Evolutionary conservation across 2,888 invertebrate genomes (phyloP), one percentile per base, ranked within the genome.

Genomic region (Drosophila nr. fundita): DNA sequence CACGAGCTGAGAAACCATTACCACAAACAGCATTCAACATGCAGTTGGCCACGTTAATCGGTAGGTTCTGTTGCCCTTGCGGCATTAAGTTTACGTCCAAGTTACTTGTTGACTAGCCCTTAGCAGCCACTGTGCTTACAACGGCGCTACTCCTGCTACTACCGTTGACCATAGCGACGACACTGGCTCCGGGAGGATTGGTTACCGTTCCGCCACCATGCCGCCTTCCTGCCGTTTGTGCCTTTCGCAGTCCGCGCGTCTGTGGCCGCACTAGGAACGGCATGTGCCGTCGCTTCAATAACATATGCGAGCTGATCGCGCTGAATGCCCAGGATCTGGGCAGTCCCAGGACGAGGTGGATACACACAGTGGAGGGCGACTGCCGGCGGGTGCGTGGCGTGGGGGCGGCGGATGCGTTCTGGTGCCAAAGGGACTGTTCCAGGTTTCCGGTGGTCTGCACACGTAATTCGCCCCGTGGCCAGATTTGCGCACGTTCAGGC

Each of bases 401-500:
- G 21, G 83, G 87, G 1, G 62, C 57, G 0, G 7, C 13, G 0
- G 11, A 58, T n/a, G 66, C 60, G 0, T 52, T 48, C 18, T 72
- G 72, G 70, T 89, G 80, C 68, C 52, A 73, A 8, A 29, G 38
- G 34, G 30, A 62, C 2, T 86, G 87, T n/a, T 62, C 82, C 30
- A 21, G n/a, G 1, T 40, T 53, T 2, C 66, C 75, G 7, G 45
- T 49, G 0, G 6, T 2, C 11, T 89, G 85, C 40, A 60, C n/a
- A 0, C 65, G 59, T 4, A 59, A 64, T 0, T 40, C 68, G 0
- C 30, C 38, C 2, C 27, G 55, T 50, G 68, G 45, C 15, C 8
- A 76, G 54, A 76, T 87, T 42, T 87, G 90, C 50, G 76, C 88
- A 27, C 57, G 83, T 8, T 61, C 77, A 11, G 68, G 83, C 7